Evolutionary conservation across 2,888 invertebrate genomes (phyloP), one percentile per base, ranked within the genome.

Genomic region (Philaethria dido): DNA sequence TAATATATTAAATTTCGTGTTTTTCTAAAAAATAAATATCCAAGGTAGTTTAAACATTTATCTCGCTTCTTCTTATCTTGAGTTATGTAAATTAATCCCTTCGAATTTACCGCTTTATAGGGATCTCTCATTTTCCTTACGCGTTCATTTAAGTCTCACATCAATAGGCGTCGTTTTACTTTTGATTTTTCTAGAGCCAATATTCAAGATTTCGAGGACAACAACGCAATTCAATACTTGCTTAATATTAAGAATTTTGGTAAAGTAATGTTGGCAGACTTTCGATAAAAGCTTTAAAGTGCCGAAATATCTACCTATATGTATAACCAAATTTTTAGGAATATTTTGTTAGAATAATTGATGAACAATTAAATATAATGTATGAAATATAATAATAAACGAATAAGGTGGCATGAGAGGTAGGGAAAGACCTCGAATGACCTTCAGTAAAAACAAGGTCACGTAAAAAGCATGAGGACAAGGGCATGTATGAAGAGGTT

Each of bases 201-300:
- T 62, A 68, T 60, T 55, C 52, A 42, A 54, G 48, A 25, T 62
- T 29, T 42, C 44, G 48, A 45, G 36, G 48, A 64, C 70, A 70
- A 70, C 71, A 69, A 73, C 62, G 69, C 50, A 65, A 73, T 25
- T n/a, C 39, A 55, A 55, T 22, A 67, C 66, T 64, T 69, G 69
- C 45, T 62, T 64, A 68, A 60, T 63, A 55, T 65, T 63, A 55
- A 60, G 65, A 47, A 55, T 55, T 62, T 63, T 4, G 47, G 57
- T 59, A 71, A 69, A 68, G 64, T 69, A 73, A 69, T 70, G 64
- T 65, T 42, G 50, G 52, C 36, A 55, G 47, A 66, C 69, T 67
- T 68, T 67, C 45, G 55, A 67, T 62, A 67, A 55, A 42, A 54
- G 66, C 55, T 16, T 39, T 13, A 13, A 13, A 39, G 11, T 13